Evolutionary conservation across 2,888 invertebrate genomes (phyloP).

Genomic region (Encarsia formosa): DNA sequence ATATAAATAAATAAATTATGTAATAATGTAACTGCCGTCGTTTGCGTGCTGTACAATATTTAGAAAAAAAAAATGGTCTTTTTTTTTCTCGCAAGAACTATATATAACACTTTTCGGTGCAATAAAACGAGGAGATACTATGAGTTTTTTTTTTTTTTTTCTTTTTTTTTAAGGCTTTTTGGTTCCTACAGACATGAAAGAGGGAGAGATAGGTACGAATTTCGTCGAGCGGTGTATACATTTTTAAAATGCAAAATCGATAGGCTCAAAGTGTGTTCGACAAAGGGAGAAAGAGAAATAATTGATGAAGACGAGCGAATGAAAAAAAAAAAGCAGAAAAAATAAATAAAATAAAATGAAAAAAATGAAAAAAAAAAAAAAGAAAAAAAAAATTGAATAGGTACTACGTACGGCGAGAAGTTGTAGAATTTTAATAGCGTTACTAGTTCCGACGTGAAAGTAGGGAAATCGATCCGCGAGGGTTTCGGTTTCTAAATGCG

Average conservation of each 20-base stretch:
- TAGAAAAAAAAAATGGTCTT: too few species aligned
- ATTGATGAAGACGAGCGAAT: not conserved
- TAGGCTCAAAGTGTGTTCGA: not conserved
- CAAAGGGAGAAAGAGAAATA: not conserved
- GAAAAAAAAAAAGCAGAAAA: not conserved
- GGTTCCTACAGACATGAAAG: constrained; percentile 27
- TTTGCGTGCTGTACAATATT: too few species aligned
- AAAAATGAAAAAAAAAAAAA: not conserved
- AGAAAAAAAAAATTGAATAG: constrained; percentile 8
- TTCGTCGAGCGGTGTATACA: not conserved
- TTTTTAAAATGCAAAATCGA: too few species aligned
- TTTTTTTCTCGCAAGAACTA: too few species aligned
- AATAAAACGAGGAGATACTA: constrained; percentile 33
- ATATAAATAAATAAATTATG: too few species aligned
- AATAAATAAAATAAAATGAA: not conserved
- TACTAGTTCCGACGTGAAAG: constrained; percentile 20
- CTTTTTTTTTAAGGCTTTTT: constrained; percentile 25
- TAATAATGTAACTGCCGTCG: too few species aligned
- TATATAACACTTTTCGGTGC: too few species aligned
- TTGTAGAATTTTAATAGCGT: constrained; percentile 26
- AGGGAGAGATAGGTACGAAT: constrained; percentile 5
- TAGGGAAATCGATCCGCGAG: constrained; percentile 12
- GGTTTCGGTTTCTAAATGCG: constrained; percentile 16
- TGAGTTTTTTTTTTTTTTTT: too few species aligned
- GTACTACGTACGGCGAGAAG: not conserved